Evolutionary conservation across 2,113 vertebrate species (phyloP).

Genomic region (Pollachius pollachius): DNA sequence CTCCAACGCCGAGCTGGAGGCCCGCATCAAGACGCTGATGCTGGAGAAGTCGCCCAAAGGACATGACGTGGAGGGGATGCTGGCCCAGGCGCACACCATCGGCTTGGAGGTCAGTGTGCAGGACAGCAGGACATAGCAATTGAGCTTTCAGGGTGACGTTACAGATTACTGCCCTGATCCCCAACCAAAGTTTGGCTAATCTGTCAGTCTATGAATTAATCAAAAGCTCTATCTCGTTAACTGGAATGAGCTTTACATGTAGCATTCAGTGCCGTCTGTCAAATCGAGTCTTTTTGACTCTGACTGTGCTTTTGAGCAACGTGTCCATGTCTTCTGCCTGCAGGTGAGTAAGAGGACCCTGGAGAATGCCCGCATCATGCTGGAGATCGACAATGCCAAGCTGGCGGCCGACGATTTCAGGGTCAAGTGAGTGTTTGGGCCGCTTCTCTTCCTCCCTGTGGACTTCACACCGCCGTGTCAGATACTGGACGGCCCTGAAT

Average conservation of each 20-base stretch:
- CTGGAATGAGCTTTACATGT: too few species aligned
- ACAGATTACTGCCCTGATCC: too few species aligned
- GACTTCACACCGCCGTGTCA: conserved; percentile 60
- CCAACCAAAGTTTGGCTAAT: too few species aligned
- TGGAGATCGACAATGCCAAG: conserved; percentile 82
- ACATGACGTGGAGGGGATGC: conserved; percentile 62
- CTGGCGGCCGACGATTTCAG: conserved; percentile 82
- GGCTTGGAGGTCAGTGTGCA: conserved; percentile 71
- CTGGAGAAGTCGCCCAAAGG: conserved; percentile 63
- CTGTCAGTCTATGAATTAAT: too few species aligned
- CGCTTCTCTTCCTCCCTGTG: conserved; percentile 35
- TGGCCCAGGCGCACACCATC: conserved; percentile 73
- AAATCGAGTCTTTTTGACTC: background rate
- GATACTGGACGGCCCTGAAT: conserved; percentile 52
- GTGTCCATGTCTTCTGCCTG: background rate
- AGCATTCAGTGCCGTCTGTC: too few species aligned
- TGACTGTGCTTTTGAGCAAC: background rate
- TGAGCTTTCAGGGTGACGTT: too few species aligned
- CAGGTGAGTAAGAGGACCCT: conserved; percentile 76
- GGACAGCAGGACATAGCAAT: too few species aligned
- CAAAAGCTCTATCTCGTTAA: too few species aligned
- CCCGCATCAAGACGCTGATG: conserved; percentile 80
- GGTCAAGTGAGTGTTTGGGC: conserved; percentile 75
- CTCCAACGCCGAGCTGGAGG: conserved; percentile 77
- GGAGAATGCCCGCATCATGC: conserved; percentile 77